Percentiles rank a stretch among this genome's conserved stretches.
phyloP scores from a whole-genome alignment of 2,113 vertebrate species.

The Engystomops pustulosus region DNA sequence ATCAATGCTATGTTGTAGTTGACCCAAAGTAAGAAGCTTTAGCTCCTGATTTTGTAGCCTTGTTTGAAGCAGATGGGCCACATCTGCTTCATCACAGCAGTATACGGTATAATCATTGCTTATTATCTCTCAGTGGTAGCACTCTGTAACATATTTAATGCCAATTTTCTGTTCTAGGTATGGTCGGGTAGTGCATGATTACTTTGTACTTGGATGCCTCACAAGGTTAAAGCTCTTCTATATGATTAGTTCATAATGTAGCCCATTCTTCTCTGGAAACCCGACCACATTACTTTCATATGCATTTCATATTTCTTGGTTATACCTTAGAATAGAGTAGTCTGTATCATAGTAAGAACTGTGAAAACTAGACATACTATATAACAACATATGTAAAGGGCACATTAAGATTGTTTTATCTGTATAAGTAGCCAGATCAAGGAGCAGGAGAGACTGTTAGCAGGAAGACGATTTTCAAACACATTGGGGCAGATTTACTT shows the following conservation, averaged over 20 bases:
- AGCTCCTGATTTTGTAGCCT: conserved; percentile 12
- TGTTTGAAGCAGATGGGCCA: conserved; percentile 12
- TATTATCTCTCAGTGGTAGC: background rate
- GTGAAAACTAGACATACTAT: background rate
- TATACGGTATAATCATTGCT: conserved; percentile 1
- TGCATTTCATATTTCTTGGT: background rate
- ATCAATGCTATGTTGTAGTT: background rate
- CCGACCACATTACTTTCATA: background rate
- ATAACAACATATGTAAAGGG: too few species aligned
- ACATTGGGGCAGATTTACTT: too few species aligned
- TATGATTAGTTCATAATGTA: background rate
- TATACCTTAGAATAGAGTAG: too few species aligned
- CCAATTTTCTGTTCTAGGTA: background rate
- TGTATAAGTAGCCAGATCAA: too few species aligned
- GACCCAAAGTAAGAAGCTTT: background rate
- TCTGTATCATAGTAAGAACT: background rate
- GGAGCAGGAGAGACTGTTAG: too few species aligned
- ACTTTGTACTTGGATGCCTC: background rate
- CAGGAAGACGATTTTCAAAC: too few species aligned
- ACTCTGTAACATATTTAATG: background rate
- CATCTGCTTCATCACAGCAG: background rate
- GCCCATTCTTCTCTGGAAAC: background rate
- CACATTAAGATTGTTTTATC: too few species aligned
- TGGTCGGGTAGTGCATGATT: conserved; percentile 8
- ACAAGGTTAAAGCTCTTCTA: background rate